phyloP scores from a whole-genome alignment of 1,140 invertebrate species.

The Anadara kagoshimensis region DNA sequence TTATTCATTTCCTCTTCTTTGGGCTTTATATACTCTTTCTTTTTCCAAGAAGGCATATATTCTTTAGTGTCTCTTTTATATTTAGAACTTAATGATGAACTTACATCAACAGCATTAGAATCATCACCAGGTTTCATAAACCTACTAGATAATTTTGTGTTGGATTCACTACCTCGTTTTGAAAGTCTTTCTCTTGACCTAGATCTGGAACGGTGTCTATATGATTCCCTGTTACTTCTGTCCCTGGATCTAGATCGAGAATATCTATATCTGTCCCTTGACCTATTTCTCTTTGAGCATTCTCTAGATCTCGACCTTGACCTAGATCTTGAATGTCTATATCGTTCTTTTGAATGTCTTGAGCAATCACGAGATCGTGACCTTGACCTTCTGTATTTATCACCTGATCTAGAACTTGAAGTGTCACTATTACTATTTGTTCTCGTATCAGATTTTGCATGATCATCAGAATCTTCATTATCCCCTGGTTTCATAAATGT shows the following conservation, averaged over 20 bases:
- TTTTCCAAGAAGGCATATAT: slow-evolving; percentile 43
- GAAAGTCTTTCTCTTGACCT: slow-evolving; percentile 11
- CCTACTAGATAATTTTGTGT: slow-evolving; percentile 4
- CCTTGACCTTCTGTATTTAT: slow-evolving; percentile 4
- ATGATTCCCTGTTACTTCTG: slow-evolving; percentile 2
- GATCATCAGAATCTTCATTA: slow-evolving; percentile 2
- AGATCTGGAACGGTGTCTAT: slow-evolving; percentile 28
- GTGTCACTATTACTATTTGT: neutral
- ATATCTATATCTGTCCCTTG: slow-evolving; percentile 24
- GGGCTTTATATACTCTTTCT: slow-evolving; percentile 31
- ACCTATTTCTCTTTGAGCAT: slow-evolving; percentile 7
- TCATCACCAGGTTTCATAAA: slow-evolving; percentile 45
- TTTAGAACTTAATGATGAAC: slow-evolving; percentile 8
- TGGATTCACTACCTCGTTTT: neutral
- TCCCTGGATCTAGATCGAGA: slow-evolving; percentile 15
- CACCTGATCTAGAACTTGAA: slow-evolving; percentile 1
- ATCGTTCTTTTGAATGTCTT: neutral
- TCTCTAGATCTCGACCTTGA: slow-evolving; percentile 20
- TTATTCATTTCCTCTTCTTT: slow-evolving; percentile 12
- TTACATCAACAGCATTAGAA: slow-evolving; percentile 2
- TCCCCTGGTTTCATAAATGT: slow-evolving; percentile 28
- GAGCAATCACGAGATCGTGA: slow-evolving; percentile 22
- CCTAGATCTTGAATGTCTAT: slow-evolving; percentile 14
- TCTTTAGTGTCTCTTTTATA: slow-evolving; percentile 13
- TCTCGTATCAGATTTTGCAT: neutral